These are phyloP conservation scores for Aurelia aurita complex sp. Pacific DNA, from an alignment of 30 jellyfish, hydroid and myxozoan species.

Conservation along the genomic window DNA sequence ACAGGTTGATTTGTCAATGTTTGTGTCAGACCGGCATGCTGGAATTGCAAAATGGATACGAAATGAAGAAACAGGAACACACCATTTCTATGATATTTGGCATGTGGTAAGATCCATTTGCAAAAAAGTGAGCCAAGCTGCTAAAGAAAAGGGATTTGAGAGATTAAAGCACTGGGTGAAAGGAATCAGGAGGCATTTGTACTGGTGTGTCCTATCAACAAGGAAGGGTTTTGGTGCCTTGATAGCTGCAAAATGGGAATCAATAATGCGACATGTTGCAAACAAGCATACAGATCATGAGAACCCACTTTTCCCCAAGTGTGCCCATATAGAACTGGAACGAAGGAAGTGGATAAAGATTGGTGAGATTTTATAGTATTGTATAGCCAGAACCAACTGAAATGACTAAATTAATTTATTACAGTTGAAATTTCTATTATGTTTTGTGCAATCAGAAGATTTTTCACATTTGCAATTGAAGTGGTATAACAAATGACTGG, in stretches of 20 bases:
- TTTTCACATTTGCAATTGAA: no score
- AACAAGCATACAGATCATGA: constrained; percentile 2
- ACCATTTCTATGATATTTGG: constrained; percentile 4
- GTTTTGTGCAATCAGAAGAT: no score
- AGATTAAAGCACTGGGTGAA: constrained; percentile 16
- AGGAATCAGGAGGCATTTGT: constrained; percentile 22
- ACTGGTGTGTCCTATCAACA: constrained; percentile 30
- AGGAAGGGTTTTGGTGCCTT: neutral
- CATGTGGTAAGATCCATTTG: neutral
- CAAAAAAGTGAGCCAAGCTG: constrained; percentile 10
- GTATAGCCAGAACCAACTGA: no score
- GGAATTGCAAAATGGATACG: constrained; percentile 22
- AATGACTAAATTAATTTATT: no score
- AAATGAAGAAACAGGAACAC: neutral
- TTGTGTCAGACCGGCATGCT: constrained; percentile 33
- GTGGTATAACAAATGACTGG: no score
- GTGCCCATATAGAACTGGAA: constrained; percentile 3
- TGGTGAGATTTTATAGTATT: no score
- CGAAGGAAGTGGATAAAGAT: neutral
- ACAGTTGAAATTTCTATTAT: no score
- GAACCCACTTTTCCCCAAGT: constrained; percentile 12
- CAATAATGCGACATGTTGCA: constrained; percentile 8
- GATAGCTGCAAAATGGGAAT: constrained; percentile 13
- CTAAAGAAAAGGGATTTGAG: constrained; percentile 11
- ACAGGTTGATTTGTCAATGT: neutral